A percentile compares a stretch with the other conserved stretches of the same genome.
Evolutionary conservation across 2,888 invertebrate species (phyloP).

Genomic region (Ctenicera cuprea): DNA sequence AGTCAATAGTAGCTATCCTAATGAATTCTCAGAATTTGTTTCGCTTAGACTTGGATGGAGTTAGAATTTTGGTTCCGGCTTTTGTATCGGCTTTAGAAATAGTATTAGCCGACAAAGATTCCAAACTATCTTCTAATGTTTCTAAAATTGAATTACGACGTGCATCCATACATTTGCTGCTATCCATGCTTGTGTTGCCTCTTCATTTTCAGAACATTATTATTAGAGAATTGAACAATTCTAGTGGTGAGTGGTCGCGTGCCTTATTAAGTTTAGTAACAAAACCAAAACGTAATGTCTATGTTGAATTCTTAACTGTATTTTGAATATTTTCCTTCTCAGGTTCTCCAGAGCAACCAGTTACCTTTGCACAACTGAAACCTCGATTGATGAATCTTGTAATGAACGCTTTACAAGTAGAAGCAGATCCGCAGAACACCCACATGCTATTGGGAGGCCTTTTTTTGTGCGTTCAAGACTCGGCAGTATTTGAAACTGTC

Average conservation of each 20-base stretch:
- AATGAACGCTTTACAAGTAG: conserved; percentile 88
- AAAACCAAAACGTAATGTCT: no score
- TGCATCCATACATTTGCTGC: conserved; percentile 92
- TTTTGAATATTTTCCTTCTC: conserved; percentile 37
- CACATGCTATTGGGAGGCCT: conserved; percentile 91
- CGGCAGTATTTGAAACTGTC: conserved; percentile 84
- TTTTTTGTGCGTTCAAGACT: conserved; percentile 86
- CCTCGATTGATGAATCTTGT: conserved; percentile 86
- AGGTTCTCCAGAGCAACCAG: conserved; percentile 63
- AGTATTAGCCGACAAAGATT: conserved; percentile 90
- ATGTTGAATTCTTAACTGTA: not conserved
- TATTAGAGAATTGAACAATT: conserved; percentile 82
- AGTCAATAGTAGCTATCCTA: conserved; percentile 91
- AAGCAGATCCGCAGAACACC: conserved; percentile 89
- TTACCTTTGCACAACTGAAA: conserved; percentile 82
- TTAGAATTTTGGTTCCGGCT: conserved; percentile 92
- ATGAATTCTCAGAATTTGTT: conserved; percentile 92
- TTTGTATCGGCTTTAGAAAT: conserved; percentile 93
- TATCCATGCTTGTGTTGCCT: conserved; percentile 94
- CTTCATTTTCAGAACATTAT: conserved; percentile 90
- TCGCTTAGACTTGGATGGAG: conserved; percentile 93
- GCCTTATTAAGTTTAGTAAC: no score
- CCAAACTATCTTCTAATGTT: conserved; percentile 83
- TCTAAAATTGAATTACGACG: conserved; percentile 88
- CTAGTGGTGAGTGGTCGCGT: conserved; percentile 56